These are phyloP conservation scores for Mimas tiliae DNA, from an alignment of 2,888 invertebrate species.

Conservation along the genomic window DNA sequence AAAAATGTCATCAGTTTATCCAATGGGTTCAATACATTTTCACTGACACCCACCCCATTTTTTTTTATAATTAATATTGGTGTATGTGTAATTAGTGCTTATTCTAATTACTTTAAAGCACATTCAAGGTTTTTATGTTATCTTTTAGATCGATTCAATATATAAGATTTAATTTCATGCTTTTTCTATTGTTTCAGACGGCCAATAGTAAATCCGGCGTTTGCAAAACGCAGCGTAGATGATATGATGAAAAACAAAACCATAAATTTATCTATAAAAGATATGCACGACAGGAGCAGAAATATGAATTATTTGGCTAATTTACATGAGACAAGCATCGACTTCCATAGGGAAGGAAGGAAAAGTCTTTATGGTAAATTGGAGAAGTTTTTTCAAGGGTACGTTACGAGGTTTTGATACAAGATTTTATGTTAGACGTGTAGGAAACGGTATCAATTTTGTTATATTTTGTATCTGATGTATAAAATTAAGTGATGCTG, in stretches of 20 bases:
- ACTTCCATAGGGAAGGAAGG: slow-evolving; percentile 86
- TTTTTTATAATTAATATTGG: too few species aligned
- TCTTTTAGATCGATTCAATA: too few species aligned
- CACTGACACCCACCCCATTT: too few species aligned
- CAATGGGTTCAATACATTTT: too few species aligned
- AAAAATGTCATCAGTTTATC: too few species aligned
- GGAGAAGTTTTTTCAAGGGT: slow-evolving; percentile 87
- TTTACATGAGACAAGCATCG: slow-evolving; percentile 59
- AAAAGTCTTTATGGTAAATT: slow-evolving; percentile 86
- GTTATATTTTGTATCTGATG: too few species aligned
- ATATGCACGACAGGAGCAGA: slow-evolving; percentile 66
- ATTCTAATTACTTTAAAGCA: too few species aligned
- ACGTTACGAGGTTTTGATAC: slow-evolving; percentile 51
- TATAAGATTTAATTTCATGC: too few species aligned
- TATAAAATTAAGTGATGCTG: too few species aligned
- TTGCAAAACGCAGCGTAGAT: slow-evolving; percentile 74
- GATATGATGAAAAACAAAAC: slow-evolving; percentile 34
- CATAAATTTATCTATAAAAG: slow-evolving; percentile 47
- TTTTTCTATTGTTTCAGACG: slow-evolving; percentile 52
- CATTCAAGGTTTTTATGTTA: too few species aligned
- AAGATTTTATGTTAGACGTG: background rate
- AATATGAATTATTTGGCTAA: slow-evolving; percentile 53
- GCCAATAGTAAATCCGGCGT: slow-evolving; percentile 73
- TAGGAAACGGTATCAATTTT: too few species aligned
- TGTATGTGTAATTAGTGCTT: too few species aligned